phyloP scores from a whole-genome alignment of 2,113 vertebrate genomes.

The Lutjanus erythropterus region DNA sequence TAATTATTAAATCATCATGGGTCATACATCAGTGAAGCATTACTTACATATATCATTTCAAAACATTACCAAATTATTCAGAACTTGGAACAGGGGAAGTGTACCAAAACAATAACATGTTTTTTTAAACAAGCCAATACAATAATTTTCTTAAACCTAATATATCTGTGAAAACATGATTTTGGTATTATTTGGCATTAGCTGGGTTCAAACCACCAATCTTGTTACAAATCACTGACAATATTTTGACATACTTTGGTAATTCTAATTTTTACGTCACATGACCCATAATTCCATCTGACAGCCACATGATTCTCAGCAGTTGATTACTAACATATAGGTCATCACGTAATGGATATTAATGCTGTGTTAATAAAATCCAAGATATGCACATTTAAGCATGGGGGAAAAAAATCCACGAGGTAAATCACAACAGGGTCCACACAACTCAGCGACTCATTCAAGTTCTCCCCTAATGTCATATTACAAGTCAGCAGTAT shows the following conservation, averaged over 20 bases:
- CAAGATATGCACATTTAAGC: slow-evolving; percentile 42
- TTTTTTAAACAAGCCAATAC: neutral
- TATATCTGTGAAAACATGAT: slow-evolving; percentile 1
- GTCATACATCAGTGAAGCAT: too few relatives aligned
- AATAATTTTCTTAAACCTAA: neutral
- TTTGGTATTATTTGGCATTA: slow-evolving; percentile 31
- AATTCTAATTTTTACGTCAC: neutral
- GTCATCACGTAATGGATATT: neutral
- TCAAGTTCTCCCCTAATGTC: slow-evolving; percentile 31
- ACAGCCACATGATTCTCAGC: neutral
- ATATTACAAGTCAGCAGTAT: slow-evolving; percentile 14
- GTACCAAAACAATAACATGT: too few relatives aligned
- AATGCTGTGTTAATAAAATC: slow-evolving; percentile 25
- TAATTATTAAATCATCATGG: too few relatives aligned
- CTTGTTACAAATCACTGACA: neutral
- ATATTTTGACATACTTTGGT: slow-evolving; percentile 29
- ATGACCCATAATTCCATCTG: neutral
- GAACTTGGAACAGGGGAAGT: neutral
- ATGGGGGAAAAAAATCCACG: slow-evolving; percentile 33
- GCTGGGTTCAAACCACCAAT: neutral
- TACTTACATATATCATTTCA: too few relatives aligned
- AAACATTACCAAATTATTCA: too few relatives aligned
- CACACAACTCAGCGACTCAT: slow-evolving; percentile 10
- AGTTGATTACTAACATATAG: neutral
- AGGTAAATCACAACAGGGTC: slow-evolving; percentile 55